Percentiles rank a stretch among this genome's conserved stretches.
Conservation (phyloP, 2,888 invertebrate genomes). For the Campoplex capitator region DNA sequence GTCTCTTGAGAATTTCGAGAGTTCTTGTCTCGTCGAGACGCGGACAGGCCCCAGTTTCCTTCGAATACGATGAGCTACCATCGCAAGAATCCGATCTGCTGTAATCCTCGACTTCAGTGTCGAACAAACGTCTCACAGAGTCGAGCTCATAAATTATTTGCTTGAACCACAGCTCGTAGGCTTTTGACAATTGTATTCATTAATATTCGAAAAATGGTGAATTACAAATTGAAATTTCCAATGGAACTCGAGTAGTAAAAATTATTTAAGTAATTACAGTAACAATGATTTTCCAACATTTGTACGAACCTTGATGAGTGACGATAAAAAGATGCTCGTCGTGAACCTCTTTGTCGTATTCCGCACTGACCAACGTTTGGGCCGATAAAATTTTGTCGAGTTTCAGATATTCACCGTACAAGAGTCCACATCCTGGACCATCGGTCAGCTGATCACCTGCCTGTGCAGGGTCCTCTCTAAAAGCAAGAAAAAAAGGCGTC, state of each 20-base stretch:
- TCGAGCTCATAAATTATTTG: conserved; percentile 99
- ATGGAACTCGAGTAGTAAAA: too few relatives aligned
- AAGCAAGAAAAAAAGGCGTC: neutral
- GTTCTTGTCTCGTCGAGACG: conserved; percentile 93
- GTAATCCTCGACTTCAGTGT: conserved; percentile 76
- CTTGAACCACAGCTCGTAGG: conserved; percentile 99
- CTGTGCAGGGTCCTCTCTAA: conserved; percentile 79
- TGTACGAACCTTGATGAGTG: conserved; percentile 95
- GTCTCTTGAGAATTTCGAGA: conserved; percentile 95
- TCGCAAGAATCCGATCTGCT: conserved; percentile 68
- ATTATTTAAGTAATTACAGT: neutral
- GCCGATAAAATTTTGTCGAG: conserved; percentile 94
- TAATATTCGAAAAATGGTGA: too few relatives aligned
- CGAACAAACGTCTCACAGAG: conserved; percentile 93
- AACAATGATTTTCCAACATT: neutral
- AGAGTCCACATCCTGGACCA: conserved; percentile 91
- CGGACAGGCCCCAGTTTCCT: conserved; percentile 64
- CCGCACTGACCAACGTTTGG: conserved; percentile 92
- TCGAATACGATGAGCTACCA: conserved; percentile 51
- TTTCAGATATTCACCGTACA: conserved; percentile 96
- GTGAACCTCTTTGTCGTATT: conserved; percentile 91
- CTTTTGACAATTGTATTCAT: conserved; percentile 85
- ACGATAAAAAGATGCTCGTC: conserved; percentile 99
- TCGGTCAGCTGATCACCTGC: conserved; percentile 88
- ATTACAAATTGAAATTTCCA: too few relatives aligned